These are phyloP conservation scores for Vannuccia rotundouncinata DNA, from an alignment of 2,888 invertebrate species.

Conservation along the genomic window DNA sequence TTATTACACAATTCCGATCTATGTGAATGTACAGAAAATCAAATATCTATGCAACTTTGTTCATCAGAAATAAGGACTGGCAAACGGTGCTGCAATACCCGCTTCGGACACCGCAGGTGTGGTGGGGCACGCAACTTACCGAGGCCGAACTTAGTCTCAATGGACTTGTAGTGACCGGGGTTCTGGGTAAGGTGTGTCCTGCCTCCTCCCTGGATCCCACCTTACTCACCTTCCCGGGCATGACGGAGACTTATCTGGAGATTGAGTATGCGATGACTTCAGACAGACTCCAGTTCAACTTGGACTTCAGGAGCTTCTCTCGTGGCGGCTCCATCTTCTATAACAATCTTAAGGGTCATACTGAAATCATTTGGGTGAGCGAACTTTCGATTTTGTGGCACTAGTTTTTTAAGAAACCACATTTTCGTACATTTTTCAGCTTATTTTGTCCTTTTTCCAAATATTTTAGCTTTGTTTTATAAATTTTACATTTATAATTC, in stretches of 20 bases:
- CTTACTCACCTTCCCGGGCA: conserved; percentile 33
- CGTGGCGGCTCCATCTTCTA: conserved; percentile 32
- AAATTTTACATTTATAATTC: too few relatives aligned
- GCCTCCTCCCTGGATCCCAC: conserved; percentile 12
- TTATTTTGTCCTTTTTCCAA: too few relatives aligned
- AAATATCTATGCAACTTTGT: too few relatives aligned
- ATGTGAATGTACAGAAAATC: too few relatives aligned
- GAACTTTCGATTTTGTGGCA: too few relatives aligned
- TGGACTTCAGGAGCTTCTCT: conserved; percentile 31
- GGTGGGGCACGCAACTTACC: conserved; percentile 34
- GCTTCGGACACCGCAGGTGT: background rate
- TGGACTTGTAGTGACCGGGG: conserved; percentile 3
- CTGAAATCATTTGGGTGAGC: background rate
- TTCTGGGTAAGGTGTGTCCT: conserved; percentile 25
- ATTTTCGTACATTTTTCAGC: too few relatives aligned
- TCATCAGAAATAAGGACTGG: conserved; percentile 6
- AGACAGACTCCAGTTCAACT: background rate
- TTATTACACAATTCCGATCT: too few relatives aligned
- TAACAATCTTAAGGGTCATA: background rate
- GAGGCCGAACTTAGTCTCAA: conserved; percentile 27
- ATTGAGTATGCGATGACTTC: background rate
- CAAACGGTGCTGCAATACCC: conserved; percentile 21
- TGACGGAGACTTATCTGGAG: background rate
- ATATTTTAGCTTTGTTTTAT: too few relatives aligned
- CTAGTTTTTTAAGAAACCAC: too few relatives aligned